Evolutionary conservation across 1,140 invertebrate genomes (phyloP).

Genomic region (Drosophila carrolli): DNA sequence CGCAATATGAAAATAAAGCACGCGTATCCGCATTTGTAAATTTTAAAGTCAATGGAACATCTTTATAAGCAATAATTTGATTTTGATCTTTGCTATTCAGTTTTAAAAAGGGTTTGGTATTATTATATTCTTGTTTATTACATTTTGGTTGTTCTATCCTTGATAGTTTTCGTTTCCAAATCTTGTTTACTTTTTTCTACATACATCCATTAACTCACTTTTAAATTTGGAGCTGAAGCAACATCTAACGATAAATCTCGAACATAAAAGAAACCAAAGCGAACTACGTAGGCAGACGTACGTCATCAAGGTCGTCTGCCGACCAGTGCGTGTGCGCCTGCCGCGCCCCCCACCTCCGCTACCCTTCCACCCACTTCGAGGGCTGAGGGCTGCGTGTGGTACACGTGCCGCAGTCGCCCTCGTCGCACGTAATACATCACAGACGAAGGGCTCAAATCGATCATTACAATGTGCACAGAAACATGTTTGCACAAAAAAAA

Average conservation of each 20-base stretch:
- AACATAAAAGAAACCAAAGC: constrained; percentile 7
- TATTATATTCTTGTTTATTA: too few species aligned
- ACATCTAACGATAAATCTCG: constrained; percentile 12
- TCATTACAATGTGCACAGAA: constrained; percentile 14
- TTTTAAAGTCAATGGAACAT: too few species aligned
- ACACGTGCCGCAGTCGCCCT: constrained; percentile 55
- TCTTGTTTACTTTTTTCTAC: not conserved
- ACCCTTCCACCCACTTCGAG: constrained; percentile 8
- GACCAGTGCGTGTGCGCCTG: constrained; percentile 44
- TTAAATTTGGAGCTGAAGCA: not conserved
- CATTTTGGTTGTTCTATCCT: not conserved
- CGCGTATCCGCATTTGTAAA: too few species aligned
- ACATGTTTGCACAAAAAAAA: not conserved
- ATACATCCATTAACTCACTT: not conserved
- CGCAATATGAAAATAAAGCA: too few species aligned
- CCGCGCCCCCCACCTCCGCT: constrained; percentile 20
- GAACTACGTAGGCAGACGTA: constrained; percentile 29
- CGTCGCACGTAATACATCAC: constrained; percentile 62
- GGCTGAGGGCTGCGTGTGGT: constrained; percentile 35
- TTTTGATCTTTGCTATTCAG: too few species aligned
- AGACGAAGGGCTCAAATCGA: constrained; percentile 29
- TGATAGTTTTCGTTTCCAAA: not conserved
- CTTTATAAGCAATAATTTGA: too few species aligned
- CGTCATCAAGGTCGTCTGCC: constrained; percentile 55
- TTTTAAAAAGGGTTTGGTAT: too few species aligned